phyloP scores from a whole-genome alignment of 1,140 invertebrate genomes.

The Danaus melanippus region DNA sequence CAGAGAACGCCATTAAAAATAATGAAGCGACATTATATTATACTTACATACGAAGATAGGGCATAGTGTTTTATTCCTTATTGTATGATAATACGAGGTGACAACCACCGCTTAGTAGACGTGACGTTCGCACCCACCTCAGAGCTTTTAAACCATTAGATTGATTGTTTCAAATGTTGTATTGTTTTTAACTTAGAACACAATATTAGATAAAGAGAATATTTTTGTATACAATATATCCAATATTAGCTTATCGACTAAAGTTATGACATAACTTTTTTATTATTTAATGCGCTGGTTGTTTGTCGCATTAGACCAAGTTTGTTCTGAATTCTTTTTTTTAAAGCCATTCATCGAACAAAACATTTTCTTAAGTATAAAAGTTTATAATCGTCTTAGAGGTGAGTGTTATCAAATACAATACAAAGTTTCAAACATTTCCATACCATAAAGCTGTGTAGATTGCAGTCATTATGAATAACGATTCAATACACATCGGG shows the following conservation, averaged over 20 bases:
- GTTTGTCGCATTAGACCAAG: conserved; percentile 5
- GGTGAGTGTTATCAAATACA: conserved; percentile 20
- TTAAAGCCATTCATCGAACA: conserved; percentile 1
- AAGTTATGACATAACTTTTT: no score
- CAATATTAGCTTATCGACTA: no score
- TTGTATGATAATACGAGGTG: conserved; percentile 33
- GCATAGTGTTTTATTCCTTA: conserved; percentile 34
- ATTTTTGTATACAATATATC: no score
- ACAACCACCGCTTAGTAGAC: conserved; percentile 29
- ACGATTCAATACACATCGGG: conserved; percentile 18
- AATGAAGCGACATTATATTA: conserved; percentile 46
- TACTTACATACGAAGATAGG: conserved; percentile 33
- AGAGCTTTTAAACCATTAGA: conserved; percentile 14
- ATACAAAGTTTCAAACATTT: conserved; percentile 29
- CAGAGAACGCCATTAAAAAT: conserved; percentile 49
- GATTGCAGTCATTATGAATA: conserved; percentile 12
- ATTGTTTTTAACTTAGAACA: conserved; percentile 14
- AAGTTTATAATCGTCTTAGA: conserved; percentile 32
- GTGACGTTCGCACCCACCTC: conserved; percentile 6
- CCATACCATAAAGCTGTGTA: conserved; percentile 26
- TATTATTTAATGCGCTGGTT: conserved; percentile 11
- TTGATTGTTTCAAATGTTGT: conserved; percentile 19
- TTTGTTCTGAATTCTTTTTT: conserved; percentile 5
- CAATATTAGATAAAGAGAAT: no score
- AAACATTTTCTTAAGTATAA: conserved; percentile 14